Conservation (phyloP, 2,888 invertebrate species). For the Heteromurus nitidus region DNA sequence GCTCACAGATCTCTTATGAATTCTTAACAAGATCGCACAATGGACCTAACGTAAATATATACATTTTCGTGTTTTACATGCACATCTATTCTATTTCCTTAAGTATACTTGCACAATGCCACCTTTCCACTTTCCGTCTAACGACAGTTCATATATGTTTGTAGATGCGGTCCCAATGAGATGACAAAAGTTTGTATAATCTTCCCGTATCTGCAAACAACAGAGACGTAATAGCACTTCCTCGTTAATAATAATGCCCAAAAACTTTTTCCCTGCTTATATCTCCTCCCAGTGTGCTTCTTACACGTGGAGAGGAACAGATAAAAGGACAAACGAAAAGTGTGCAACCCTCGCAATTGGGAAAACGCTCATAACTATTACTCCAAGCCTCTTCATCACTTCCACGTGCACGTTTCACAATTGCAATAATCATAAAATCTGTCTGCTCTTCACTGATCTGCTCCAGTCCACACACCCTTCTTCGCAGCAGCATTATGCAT, state of each 20-base stretch:
- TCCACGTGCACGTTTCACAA: not conserved
- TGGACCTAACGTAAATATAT: not conserved
- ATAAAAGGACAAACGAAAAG: not conserved
- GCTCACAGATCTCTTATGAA: slow-evolving; percentile 46
- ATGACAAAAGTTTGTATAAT: too few relatives aligned
- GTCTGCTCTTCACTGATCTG: not conserved
- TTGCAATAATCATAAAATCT: slow-evolving; percentile 20
- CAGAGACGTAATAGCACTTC: slow-evolving; percentile 1
- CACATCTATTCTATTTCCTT: too few relatives aligned
- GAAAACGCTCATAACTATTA: not conserved
- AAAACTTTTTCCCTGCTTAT: not conserved
- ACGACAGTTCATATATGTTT: too few relatives aligned
- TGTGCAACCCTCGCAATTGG: not conserved
- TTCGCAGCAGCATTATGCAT: not conserved
- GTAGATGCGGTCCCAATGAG: too few relatives aligned
- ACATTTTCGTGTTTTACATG: too few relatives aligned
- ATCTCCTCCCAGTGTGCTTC: not conserved
- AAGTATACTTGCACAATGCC: too few relatives aligned
- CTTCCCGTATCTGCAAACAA: not conserved
- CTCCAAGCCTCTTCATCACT: not conserved
- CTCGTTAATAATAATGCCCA: not conserved
- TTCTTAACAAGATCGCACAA: slow-evolving; percentile 36
- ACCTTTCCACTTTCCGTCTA: too few relatives aligned
- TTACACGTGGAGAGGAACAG: not conserved
- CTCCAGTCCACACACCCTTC: not conserved